Base-by-base conservation (phyloP, 2,113 vertebrate genomes). In the Nycticebus coucang region DNA sequence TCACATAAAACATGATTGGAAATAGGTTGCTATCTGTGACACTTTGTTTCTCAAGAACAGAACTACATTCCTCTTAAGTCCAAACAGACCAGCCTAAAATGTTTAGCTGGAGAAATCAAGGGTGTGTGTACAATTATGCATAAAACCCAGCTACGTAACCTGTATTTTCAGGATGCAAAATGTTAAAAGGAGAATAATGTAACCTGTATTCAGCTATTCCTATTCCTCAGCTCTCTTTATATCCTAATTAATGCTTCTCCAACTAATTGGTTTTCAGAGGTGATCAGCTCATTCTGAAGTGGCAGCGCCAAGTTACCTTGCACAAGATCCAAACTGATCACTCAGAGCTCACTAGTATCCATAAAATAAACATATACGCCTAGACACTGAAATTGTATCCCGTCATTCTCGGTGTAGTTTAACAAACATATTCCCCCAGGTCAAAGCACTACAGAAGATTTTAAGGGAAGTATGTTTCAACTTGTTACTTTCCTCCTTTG, bases 1-100 rank as follows among this genome's bases (percentile, higher is more conserved):
- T 89, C 80, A 96, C 72, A 96, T 81, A 93, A 96, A 96, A 95
- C 60, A 94, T 60, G n/a, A 62, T 8, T 89, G 62, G 59, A 94
- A 97, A 94, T 4, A 93, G 74, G 60, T n/a, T 8, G 5, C 50
- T 84, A 62, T 87, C 81, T 59, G 60, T 72, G 59, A 88, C 75
- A 77, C 41, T 89, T 26, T 15, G 19, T 68, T 91, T 74, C 81
- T 81, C 64, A 50, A 79, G 66, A 85, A 84, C 3, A 6, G 41
- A 89, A 69, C 41, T 82, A 1, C 68, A 60, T 69, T 92, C 50
- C 18, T 45, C 74, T 79, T 87, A 50, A 86, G 55, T 85, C 57
- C 28, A 75, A 35, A 81, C 7, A 72, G 75, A 50, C 18, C 85
- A 81, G 72, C 7, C 53, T 62, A 75, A 88, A 84, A 53, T 60